Evolutionary conservation across 2,113 vertebrate species (phyloP).

Genomic region (Hemibagrus wyckioides): DNA sequence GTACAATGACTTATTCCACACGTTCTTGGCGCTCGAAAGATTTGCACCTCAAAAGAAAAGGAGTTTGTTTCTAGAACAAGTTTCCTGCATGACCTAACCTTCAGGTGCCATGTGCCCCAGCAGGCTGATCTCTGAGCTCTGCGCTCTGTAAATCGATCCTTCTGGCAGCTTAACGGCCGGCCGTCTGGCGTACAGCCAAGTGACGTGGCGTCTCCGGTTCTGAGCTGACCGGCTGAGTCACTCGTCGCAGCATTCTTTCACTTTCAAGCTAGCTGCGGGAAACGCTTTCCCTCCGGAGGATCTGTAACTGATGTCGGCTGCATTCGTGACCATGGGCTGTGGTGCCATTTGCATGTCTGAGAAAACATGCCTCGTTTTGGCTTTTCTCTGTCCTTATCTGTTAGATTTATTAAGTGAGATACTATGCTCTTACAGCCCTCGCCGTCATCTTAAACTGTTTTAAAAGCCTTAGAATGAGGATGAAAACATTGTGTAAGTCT

Average conservation of each 20-base stretch:
- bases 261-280: constrained; percentile 24
- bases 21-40: constrained; percentile 13
- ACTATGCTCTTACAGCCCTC: background rate
- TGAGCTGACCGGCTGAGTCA: constrained; percentile 36
- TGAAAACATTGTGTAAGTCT: background rate
- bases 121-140: background rate
- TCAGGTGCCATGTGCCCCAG: constrained; percentile 42
- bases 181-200: constrained; percentile 36
- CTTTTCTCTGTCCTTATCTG: constrained; percentile 23
- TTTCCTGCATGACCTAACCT: constrained; percentile 50
- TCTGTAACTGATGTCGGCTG: constrained; percentile 14
- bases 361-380: background rate
- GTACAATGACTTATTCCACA: constrained; percentile 39
- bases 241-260: constrained; percentile 45
- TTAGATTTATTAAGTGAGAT: background rate
- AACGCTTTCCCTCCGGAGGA: background rate
- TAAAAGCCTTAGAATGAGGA: background rate
- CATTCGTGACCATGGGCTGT: background rate
- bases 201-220: constrained; percentile 44
- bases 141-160: constrained; percentile 47
- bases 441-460: background rate
- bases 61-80: background rate
- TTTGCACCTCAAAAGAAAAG: background rate
- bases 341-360: constrained; percentile 16
- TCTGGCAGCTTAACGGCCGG: background rate